phyloP scores from a whole-genome alignment of 53 echinoderm and acorn worm genomes.

The Mesocentrotus franciscanus region DNA sequence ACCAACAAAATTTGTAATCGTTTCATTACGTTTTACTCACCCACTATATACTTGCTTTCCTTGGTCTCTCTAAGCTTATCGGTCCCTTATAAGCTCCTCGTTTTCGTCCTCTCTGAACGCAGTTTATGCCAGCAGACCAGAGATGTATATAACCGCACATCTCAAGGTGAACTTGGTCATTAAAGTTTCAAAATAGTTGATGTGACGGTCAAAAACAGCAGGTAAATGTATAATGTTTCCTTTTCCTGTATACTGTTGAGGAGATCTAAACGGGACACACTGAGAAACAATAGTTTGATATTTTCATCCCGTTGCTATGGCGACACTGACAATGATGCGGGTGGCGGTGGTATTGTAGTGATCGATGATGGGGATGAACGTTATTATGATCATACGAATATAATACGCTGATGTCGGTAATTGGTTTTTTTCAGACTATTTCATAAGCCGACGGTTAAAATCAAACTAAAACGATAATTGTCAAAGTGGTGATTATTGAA shows the following conservation, averaged over 20 bases:
- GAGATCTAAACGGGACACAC: not conserved
- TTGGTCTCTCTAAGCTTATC: too few relatives aligned
- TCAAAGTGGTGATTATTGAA: not conserved
- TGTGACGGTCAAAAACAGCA: not conserved
- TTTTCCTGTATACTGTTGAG: not conserved
- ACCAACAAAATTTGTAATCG: too few relatives aligned
- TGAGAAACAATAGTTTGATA: not conserved
- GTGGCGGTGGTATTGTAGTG: not conserved
- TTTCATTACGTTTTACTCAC: too few relatives aligned
- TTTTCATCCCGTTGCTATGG: not conserved
- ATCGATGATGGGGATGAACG: not conserved
- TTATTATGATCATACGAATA: not conserved
- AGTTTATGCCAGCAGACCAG: too few relatives aligned
- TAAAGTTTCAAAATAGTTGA: not conserved
- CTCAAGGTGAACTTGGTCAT: constrained; percentile 24
- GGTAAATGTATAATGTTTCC: not conserved
- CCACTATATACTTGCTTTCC: too few relatives aligned
- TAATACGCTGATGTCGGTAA: not conserved
- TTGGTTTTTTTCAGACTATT: not conserved
- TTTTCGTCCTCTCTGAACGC: too few relatives aligned
- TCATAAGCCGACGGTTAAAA: not conserved
- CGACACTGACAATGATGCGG: constrained; percentile 15
- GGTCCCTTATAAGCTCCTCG: too few relatives aligned
- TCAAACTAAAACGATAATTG: not conserved
- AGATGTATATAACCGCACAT: too few relatives aligned